These are phyloP conservation scores for Clamator glandarius DNA, from an alignment of 2,797 vertebrate species.

Conservation along the genomic window DNA sequence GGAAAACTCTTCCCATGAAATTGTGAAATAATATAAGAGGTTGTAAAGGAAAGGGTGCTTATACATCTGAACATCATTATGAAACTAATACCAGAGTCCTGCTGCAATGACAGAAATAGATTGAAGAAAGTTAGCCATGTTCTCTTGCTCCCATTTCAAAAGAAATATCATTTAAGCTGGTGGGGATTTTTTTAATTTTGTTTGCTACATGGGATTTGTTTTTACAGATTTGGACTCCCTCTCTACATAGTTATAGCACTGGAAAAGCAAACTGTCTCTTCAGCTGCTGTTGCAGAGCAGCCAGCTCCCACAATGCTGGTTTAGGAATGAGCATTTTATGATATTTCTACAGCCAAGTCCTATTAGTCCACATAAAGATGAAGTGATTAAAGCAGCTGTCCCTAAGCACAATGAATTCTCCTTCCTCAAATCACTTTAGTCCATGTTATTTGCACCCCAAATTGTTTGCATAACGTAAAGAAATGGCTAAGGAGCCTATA, in stretches of 20 bases:
- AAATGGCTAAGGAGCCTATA: background rate
- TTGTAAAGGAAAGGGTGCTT: background rate
- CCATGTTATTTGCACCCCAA: background rate
- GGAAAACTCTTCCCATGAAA: background rate
- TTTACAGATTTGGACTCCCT: background rate
- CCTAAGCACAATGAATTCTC: background rate
- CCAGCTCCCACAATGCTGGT: background rate
- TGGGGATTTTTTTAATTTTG: background rate
- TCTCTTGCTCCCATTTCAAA: background rate
- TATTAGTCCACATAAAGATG: background rate
- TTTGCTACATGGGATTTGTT: background rate
- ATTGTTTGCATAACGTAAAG: background rate
- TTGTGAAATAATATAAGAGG: background rate
- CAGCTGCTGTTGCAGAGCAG: background rate
- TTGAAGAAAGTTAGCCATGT: background rate
- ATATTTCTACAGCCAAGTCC: background rate
- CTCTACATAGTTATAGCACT: background rate
- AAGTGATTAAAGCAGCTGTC: background rate
- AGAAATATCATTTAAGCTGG: background rate
- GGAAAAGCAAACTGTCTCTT: background rate
- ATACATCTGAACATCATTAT: background rate
- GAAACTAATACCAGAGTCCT: background rate
- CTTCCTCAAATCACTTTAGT: background rate
- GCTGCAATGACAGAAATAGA: background rate
- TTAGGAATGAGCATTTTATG: background rate